Evolutionary conservation across 2,113 vertebrate species (phyloP).

Genomic region (Xiphorhynchus elegans): DNA sequence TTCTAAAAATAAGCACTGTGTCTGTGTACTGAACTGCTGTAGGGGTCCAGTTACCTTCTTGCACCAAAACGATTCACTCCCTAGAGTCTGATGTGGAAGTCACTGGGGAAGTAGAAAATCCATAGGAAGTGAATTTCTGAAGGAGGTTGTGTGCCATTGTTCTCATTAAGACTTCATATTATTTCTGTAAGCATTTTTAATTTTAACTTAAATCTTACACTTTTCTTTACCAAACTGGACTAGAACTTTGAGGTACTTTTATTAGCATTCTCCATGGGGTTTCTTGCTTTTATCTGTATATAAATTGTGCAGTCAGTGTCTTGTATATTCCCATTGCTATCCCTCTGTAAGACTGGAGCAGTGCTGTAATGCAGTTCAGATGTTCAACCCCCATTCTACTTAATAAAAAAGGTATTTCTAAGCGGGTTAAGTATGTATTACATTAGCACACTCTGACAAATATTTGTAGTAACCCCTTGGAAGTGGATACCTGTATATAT

Average conservation of each 20-base stretch:
- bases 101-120: not conserved
- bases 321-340: not conserved
- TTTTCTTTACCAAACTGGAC: not conserved
- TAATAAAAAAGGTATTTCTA: not conserved
- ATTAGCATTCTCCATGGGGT: not conserved
- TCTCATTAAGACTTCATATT: not conserved
- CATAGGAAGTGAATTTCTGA: not conserved
- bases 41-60: not conserved
- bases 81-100: not conserved
- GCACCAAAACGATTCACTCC: not conserved
- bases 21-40: not conserved
- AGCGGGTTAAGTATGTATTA: not conserved
- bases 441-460: not conserved
- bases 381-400: not conserved
- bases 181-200: not conserved
- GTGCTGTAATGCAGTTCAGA: not conserved
- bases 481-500: not conserved
- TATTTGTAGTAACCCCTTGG: not conserved
- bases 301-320: not conserved
- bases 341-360: not conserved
- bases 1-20: not conserved
- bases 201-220: not conserved
- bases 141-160: not conserved
- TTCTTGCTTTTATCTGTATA: not conserved
- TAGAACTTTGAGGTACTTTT: not conserved